Base-by-base conservation (phyloP, 2,797 vertebrate species). In the Typhlichthys eigenmanni region DNA sequence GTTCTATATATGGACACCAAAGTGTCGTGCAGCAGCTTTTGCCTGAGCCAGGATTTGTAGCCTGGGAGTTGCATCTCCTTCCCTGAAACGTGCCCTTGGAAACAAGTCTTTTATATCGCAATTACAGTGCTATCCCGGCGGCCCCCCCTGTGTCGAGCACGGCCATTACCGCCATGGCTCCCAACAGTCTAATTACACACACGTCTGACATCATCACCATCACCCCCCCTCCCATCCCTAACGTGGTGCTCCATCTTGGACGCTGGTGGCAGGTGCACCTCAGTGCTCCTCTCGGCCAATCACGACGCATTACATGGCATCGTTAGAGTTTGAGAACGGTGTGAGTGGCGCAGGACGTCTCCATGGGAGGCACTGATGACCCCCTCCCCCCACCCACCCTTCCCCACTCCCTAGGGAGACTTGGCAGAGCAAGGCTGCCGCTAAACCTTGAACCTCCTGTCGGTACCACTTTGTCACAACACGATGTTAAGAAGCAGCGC, bases 111-210 rank as follows among this genome's bases (percentile, higher is more conserved):
- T 91, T 85, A 87, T 86, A 87, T 88, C 88, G 91, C 89, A 92
- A 93, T 92, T 91, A 91, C 91, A 91, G 84, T 85, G 82, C 74
- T 86, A 87, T 89, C 90, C 86, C 86, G 85, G 60, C 71, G 85
- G 63, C 56, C 84, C 85, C 76, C 82, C 66, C 71, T 69, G 78
- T 76, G 81, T 81, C 68, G 80, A 84, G 81, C 76, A 62, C n/a
- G 66, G 81, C 78, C 82, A 90, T 91, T 91, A 92, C 89, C 91
- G 87, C 88, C 87, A 85, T 84, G 83, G 80, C 85, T 91, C 90
- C 87, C 90, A 83, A 82, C 77, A 85, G 89, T 83, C 83, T 89
- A 90, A 91, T 93, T 92, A 92, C 84, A 84, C 81, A 82, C 81
- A 82, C 81, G 74, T 60, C 38, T 43, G 38, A 43, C 38, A 43